Conservation (phyloP, 1,140 invertebrate species). For the Notospermus geniculatus region DNA sequence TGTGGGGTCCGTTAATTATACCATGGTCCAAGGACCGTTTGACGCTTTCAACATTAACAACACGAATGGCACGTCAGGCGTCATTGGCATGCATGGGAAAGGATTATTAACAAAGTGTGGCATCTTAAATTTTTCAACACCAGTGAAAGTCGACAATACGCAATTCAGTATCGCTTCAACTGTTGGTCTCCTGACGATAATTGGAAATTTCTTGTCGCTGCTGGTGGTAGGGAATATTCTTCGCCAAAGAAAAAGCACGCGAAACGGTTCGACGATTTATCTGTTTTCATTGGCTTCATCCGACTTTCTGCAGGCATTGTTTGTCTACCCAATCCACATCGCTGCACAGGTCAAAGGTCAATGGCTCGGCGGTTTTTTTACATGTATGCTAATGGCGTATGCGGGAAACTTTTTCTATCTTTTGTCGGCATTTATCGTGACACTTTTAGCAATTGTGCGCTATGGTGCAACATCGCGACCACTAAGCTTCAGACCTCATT, state of each 20-base stretch:
- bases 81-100: no score
- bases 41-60: no score
- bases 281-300: slow-evolving; percentile 1
- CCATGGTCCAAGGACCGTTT: no score
- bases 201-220: slow-evolving; percentile 5
- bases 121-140: not conserved
- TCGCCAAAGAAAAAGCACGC: not conserved
- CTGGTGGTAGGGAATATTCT: not conserved
- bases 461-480: not conserved
- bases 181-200: not conserved
- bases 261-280: slow-evolving; percentile 9
- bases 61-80: no score
- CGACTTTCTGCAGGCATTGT: slow-evolving; percentile 5
- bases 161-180: slow-evolving; percentile 5
- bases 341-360: not conserved
- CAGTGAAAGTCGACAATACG: slow-evolving; percentile 1
- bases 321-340: slow-evolving; percentile 1
- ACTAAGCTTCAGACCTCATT: not conserved
- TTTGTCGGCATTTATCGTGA: not conserved
- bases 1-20: no score
- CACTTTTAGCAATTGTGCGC: not conserved
- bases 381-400: slow-evolving; percentile 5
- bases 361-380: not conserved
- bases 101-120: no score
- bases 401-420: slow-evolving; percentile 1